Evolutionary conservation across 2,113 vertebrate species (phyloP).

Genomic region (Solea solea): DNA sequence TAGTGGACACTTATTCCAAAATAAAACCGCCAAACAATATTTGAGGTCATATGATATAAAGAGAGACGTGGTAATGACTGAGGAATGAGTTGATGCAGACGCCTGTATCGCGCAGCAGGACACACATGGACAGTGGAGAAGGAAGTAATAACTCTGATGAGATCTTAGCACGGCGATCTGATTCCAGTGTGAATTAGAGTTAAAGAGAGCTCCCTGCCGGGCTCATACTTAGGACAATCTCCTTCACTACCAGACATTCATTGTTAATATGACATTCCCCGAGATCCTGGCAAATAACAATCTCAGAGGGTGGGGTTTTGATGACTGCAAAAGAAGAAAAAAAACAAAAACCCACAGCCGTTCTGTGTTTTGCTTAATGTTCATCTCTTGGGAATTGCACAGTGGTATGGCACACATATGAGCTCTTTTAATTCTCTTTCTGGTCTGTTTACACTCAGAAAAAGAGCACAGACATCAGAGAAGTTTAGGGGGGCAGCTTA

Average conservation of each 20-base stretch:
- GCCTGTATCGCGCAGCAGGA: conserved; percentile 61
- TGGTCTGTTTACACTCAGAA: conserved; percentile 78
- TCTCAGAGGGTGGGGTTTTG: conserved; percentile 80
- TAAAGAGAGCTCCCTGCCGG: conserved; percentile 80
- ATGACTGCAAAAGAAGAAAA: conserved; percentile 65
- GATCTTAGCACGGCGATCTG: conserved; percentile 81
- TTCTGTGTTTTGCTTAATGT: conserved; percentile 85
- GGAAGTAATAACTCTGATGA: conserved; percentile 82
- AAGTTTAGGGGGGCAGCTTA: conserved; percentile 36
- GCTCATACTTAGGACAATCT: conserved; percentile 84
- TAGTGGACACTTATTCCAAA: no score
- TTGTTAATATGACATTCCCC: conserved; percentile 81
- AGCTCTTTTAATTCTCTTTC: conserved; percentile 75
- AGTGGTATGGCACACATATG: conserved; percentile 67
- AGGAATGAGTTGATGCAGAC: conserved; percentile 54
- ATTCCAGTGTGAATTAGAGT: conserved; percentile 84
- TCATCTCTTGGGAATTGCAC: conserved; percentile 81
- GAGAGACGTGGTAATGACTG: conserved; percentile 52
- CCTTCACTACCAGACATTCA: conserved; percentile 82
- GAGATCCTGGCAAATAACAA: conserved; percentile 81
- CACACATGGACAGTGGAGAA: conserved; percentile 66
- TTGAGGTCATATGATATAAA: conserved; percentile 32
- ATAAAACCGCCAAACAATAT: conserved; percentile 46
- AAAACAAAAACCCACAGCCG: conserved; percentile 63
- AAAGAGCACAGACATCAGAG: conserved; percentile 46